Percentiles rank a stretch among this genome's conserved stretches.
Evolutionary conservation across 1,140 invertebrate species (phyloP).

Genomic region (Tenebrio molitor): DNA sequence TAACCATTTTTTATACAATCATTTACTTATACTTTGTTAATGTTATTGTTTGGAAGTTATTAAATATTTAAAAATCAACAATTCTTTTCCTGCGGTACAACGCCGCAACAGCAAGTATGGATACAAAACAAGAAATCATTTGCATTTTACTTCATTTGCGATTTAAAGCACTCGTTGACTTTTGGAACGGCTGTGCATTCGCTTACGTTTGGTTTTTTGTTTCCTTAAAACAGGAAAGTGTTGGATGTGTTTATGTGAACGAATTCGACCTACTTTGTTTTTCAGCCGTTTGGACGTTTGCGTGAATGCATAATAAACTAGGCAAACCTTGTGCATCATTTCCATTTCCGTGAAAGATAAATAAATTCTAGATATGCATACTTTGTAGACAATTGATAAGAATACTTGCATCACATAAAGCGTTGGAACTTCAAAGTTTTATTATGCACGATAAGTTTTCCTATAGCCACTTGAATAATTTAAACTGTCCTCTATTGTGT

Average conservation of each 20-base stretch:
- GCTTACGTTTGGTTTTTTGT: too few relatives aligned
- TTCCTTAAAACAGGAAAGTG: too few relatives aligned
- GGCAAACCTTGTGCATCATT: slow-evolving; percentile 4
- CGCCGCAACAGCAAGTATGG: too few relatives aligned
- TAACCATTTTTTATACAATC: too few relatives aligned
- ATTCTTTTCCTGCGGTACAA: too few relatives aligned
- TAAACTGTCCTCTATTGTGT: neutral
- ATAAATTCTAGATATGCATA: slow-evolving; percentile 1
- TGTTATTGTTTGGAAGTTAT: too few relatives aligned
- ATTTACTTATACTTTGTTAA: too few relatives aligned
- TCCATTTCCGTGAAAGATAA: neutral
- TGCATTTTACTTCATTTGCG: too few relatives aligned
- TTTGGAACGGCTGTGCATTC: too few relatives aligned
- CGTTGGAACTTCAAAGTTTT: neutral
- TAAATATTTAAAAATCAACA: too few relatives aligned
- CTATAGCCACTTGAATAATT: neutral
- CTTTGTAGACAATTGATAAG: neutral
- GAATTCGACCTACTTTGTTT: neutral
- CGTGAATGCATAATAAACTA: neutral
- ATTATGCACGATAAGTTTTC: neutral
- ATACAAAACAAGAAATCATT: too few relatives aligned
- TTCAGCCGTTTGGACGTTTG: neutral
- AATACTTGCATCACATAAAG: neutral
- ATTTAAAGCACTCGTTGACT: too few relatives aligned
- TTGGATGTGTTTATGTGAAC: neutral